Percentiles rank a stretch among this genome's conserved stretches.
phyloP scores from a whole-genome alignment of 2,797 vertebrate genomes.

The Denticeps clupeoides region DNA sequence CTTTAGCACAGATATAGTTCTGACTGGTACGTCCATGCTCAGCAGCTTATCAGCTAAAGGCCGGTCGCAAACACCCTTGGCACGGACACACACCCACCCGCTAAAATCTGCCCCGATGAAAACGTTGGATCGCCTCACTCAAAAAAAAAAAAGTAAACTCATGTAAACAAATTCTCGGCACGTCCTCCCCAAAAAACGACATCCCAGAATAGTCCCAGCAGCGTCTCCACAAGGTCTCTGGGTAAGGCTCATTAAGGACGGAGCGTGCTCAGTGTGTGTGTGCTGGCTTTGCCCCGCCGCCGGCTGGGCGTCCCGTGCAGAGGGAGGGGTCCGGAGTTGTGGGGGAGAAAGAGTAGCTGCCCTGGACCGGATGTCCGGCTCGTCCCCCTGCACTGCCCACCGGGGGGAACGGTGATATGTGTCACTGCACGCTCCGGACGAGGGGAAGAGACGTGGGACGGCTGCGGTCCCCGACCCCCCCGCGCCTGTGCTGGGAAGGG shows the following conservation, averaged over 20 bases:
- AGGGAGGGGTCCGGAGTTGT: slow-evolving; percentile 16
- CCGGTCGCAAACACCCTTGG: slow-evolving; percentile 25
- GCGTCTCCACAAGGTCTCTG: no score
- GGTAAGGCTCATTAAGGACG: slow-evolving; percentile 25
- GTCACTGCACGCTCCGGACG: slow-evolving; percentile 51
- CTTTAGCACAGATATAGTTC: slow-evolving; percentile 48
- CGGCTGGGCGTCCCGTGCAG: slow-evolving; percentile 17
- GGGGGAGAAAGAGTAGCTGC: slow-evolving; percentile 67
- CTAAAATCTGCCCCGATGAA: slow-evolving; percentile 11
- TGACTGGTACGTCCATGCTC: slow-evolving; percentile 28
- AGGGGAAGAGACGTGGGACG: slow-evolving; percentile 28
- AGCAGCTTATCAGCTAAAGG: slow-evolving; percentile 26
- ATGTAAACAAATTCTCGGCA: slow-evolving; percentile 55
- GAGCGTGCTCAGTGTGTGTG: slow-evolving; percentile 42
- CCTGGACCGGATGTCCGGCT: slow-evolving; percentile 57
- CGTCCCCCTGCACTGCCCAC: slow-evolving; percentile 29
- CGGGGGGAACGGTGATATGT: slow-evolving; percentile 53
- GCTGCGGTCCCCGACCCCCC: no score
- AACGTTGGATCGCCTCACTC: no score
- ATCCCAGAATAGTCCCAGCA: slow-evolving; percentile 8
- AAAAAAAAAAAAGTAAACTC: slow-evolving; percentile 14
- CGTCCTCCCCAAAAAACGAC: slow-evolving; percentile 26
- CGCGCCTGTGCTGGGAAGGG: no score
- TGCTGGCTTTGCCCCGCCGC: slow-evolving; percentile 58
- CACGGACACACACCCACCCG: slow-evolving; percentile 35